These are phyloP conservation scores for Aspidiotus destructor DNA, from an alignment of 2,888 invertebrate genomes.

Conservation along the genomic window DNA sequence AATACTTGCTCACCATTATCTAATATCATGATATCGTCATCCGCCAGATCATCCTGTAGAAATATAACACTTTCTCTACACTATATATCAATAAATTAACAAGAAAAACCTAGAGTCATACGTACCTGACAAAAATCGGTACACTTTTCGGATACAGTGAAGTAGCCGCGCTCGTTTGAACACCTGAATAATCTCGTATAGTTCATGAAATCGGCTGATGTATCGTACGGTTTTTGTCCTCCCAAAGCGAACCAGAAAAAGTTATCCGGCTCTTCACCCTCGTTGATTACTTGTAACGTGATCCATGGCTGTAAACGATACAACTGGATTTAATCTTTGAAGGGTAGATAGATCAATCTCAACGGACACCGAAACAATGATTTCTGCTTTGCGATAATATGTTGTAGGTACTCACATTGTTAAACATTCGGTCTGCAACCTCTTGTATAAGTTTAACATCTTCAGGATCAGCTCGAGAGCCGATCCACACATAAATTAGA, in stretches of 20 bases:
- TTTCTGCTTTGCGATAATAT: too few species aligned
- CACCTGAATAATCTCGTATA: constrained; percentile 91
- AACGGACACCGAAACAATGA: too few species aligned
- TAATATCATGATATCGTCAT: constrained; percentile 98
- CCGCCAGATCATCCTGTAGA: constrained; percentile 88
- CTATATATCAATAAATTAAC: not conserved
- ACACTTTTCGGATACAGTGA: constrained; percentile 97
- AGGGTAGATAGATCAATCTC: not conserved
- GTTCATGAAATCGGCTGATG: constrained; percentile 81
- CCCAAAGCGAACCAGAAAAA: constrained; percentile 97
- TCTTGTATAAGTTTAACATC: constrained; percentile 79
- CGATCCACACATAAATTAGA: constrained; percentile 94
- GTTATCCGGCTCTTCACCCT: constrained; percentile 95
- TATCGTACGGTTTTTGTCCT: constrained; percentile 80
- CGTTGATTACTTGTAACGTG: constrained; percentile 65
- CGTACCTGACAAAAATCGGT: constrained; percentile 88
- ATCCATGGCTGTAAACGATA: constrained; percentile 44
- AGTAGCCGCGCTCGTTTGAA: constrained; percentile 99
- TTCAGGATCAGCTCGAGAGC: constrained; percentile 70
- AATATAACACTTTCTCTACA: not conserved
- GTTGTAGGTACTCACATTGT: constrained; percentile 53
- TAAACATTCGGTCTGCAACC: constrained; percentile 87
- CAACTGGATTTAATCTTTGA: not conserved
- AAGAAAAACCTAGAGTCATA: not conserved
- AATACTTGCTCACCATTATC: constrained; percentile 98